Evolutionary conservation across 2,113 vertebrate species (phyloP).

Genomic region (Chlamydotis undulata): DNA sequence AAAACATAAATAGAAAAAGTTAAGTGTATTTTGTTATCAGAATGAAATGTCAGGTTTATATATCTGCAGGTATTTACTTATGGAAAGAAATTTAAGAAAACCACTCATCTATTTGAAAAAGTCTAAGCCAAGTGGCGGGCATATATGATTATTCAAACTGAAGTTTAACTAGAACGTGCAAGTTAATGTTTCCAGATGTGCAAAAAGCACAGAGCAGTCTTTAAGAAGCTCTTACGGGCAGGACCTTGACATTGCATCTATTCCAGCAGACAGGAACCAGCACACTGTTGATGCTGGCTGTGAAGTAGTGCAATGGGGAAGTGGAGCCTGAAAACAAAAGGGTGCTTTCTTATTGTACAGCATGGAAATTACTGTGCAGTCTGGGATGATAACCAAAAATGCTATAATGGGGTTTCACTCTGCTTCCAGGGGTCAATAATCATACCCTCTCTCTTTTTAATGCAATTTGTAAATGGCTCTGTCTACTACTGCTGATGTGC

Average conservation of each 20-base stretch:
- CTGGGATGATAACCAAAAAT: conserved; percentile 33
- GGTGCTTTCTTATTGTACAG: neutral
- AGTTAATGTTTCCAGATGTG: neutral
- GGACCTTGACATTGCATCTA: neutral
- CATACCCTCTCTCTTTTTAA: neutral
- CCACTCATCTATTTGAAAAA: rapidly evolving
- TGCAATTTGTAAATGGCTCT: conserved; percentile 52
- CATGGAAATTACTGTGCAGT: neutral
- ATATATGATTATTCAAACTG: neutral
- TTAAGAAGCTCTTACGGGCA: neutral
- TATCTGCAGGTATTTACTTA: neutral
- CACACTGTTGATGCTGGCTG: neutral
- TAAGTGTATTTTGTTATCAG: neutral
- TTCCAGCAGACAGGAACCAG: neutral
- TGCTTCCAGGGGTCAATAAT: conserved; percentile 9
- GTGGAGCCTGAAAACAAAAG: neutral
- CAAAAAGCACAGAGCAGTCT: neutral
- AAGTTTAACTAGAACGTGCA: neutral
- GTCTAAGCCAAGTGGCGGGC: neutral
- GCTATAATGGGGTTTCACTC: neutral
- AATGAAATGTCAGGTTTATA: neutral
- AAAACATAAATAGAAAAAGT: neutral
- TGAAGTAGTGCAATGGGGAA: neutral
- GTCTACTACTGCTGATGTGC: conserved; percentile 5
- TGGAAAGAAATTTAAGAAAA: neutral